Evolutionary conservation across 2,797 vertebrate genomes (phyloP), one percentile per base, ranked within the genome.

Genomic region (Benthosema pterotum): DNA sequence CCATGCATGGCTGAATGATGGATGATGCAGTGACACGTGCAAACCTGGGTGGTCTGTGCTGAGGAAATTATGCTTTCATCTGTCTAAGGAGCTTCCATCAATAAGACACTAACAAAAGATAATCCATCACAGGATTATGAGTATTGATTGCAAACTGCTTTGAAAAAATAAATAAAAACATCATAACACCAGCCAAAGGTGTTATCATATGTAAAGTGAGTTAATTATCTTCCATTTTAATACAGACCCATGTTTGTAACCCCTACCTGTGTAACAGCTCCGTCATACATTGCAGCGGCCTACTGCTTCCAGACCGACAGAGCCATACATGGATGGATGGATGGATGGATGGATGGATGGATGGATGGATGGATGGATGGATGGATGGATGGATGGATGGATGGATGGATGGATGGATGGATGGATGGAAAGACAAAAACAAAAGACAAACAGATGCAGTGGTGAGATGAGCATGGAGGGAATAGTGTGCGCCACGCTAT

Each of bases 261-360:
- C 53, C 85, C 63, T 87, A 89, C 88, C 89, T 90, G 79, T 81
- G 85, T 71, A 68, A 70, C 61, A 86, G 77, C 51, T 80, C 57
- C 53, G 69, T 90, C 89, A 90, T 54, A 90, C 84, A 82, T 70
- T 88, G 87, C 32, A 11, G 32, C 84, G 89, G 87, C 74, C 87
- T 87, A 88, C 89, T 89, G 88, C 83, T 79, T 83, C 87, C 78
- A 45, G 77, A 79, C 72, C 85, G 82, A 84, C 79, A 83, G 74
- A 70, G 77, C 28, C 28, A 32, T 11, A 38, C 32, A 38, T 38
- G 86, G 66, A 64, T 63, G 72, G 66, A 64, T 63, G 72, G 60
- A 71, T 57, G 76, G 79, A 86, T 80, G 79, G 72, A 63, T 38
- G 32, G 7, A 38, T 38, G 32, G 8, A 38, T 38, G 86, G 57